Base-by-base conservation (phyloP, 2,888 invertebrate species). In the Terebella lapidaria region DNA sequence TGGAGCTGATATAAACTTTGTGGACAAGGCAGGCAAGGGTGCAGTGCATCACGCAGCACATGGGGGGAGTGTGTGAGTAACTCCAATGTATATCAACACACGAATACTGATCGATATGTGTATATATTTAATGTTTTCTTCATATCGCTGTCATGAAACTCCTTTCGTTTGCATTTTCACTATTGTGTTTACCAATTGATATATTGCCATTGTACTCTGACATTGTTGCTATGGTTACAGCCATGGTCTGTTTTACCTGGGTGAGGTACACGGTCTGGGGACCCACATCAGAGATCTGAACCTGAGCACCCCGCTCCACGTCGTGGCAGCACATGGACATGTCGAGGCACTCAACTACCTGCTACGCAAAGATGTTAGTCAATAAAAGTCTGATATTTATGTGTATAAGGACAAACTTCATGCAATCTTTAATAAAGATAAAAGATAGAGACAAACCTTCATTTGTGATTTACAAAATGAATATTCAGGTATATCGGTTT, bases 51-150 rank as follows among this genome's bases (percentile, higher is more conserved):
- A 75, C 69, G 74, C 78, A 27, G 74, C 77, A 4, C 72, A 74
- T 47, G 73, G 73, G 25, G 77, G 78, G 22, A 72, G 71, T 69
- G 75, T 77, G 77, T 78, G 70, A 65, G 78, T 74, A 18, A 26
- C 22, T 18, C 46, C 45, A n/a, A n/a, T n/a, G n/a, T n/a, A n/a
- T n/a, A n/a, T n/a, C n/a, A 22, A 35, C 18, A 35, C 18, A 10
- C n/a, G n/a, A n/a, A n/a, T n/a, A n/a, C n/a, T n/a, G n/a, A n/a
- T n/a, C n/a, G n/a, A n/a, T n/a, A n/a, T n/a, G n/a, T n/a, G n/a
- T n/a, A n/a, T n/a, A n/a, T n/a, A n/a, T n/a, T n/a, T n/a, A n/a
- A n/a, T n/a, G n/a, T n/a, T n/a, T n/a, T n/a, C n/a, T n/a, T n/a
- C n/a, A n/a, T n/a, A n/a, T n/a, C n/a, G n/a, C n/a, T n/a, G n/a